Evolutionary conservation across 2,797 vertebrate genomes (phyloP).

Genomic region (Hippocampus kuda): DNA sequence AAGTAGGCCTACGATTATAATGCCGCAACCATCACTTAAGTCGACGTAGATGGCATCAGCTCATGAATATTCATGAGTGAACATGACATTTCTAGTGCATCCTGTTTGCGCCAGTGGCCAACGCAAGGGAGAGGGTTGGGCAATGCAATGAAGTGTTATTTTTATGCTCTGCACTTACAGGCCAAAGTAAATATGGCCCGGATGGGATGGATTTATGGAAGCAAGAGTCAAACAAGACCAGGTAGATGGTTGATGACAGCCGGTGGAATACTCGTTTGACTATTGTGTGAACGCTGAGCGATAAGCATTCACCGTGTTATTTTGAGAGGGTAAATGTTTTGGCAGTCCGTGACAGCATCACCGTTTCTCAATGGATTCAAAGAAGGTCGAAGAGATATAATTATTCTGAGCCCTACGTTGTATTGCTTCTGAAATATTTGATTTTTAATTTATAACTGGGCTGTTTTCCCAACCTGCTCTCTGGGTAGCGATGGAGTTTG

Average conservation of each 20-base stretch:
- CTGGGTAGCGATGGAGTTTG: too few relatives aligned
- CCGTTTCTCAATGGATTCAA: neutral
- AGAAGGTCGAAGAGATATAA: neutral
- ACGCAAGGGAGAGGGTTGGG: slow-evolving; percentile 44
- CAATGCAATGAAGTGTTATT: neutral
- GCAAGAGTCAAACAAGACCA: slow-evolving; percentile 42
- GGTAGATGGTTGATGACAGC: slow-evolving; percentile 26
- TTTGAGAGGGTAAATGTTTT: neutral
- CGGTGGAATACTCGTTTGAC: neutral
- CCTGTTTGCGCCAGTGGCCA: slow-evolving; percentile 64
- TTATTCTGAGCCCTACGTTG: neutral
- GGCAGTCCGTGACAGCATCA: neutral
- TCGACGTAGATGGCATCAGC: slow-evolving; percentile 55
- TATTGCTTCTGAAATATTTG: too few relatives aligned
- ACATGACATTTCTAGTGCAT: slow-evolving; percentile 62
- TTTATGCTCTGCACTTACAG: slow-evolving; percentile 41
- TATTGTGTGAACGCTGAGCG: neutral
- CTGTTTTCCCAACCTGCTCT: too few relatives aligned
- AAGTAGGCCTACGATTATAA: slow-evolving; percentile 22
- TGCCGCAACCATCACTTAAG: slow-evolving; percentile 47
- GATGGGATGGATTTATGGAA: slow-evolving; percentile 47
- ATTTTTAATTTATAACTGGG: too few relatives aligned
- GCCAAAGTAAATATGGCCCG: slow-evolving; percentile 61
- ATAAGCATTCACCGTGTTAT: neutral
- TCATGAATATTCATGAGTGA: slow-evolving; percentile 68